Evolutionary conservation across 2,797 vertebrate species (phyloP).

Genomic region (Melanotaenia trifasciata): DNA sequence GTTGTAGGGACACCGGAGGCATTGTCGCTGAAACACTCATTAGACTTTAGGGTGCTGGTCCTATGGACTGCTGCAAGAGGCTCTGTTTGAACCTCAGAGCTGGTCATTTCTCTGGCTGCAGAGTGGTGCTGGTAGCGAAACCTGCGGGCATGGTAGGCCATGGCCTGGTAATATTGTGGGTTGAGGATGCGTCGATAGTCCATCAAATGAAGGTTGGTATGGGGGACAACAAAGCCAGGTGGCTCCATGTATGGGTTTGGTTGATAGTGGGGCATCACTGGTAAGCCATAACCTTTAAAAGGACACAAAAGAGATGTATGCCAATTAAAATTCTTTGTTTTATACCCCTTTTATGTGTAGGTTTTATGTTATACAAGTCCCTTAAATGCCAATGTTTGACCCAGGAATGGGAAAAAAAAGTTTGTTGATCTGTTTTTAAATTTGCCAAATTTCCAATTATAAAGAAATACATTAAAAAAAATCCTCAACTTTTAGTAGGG

Average conservation of each 20-base stretch:
- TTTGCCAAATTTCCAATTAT: too few species aligned
- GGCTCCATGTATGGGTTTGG: slow-evolving; percentile 77
- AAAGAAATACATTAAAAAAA: too few species aligned
- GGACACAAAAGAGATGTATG: not conserved
- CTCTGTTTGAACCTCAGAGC: slow-evolving; percentile 84
- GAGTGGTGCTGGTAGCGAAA: slow-evolving; percentile 79
- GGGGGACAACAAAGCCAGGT: slow-evolving; percentile 81
- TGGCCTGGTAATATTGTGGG: slow-evolving; percentile 79
- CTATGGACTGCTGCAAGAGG: slow-evolving; percentile 42
- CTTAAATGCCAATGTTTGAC: too few species aligned
- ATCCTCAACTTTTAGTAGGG: too few species aligned
- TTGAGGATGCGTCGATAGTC: slow-evolving; percentile 83
- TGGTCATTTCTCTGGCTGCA: slow-evolving; percentile 71
- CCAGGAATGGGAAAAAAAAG: too few species aligned
- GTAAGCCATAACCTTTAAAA: slow-evolving; percentile 76
- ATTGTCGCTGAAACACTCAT: not conserved
- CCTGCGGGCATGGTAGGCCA: slow-evolving; percentile 81
- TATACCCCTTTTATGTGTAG: not conserved
- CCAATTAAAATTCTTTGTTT: not conserved
- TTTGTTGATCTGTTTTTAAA: too few species aligned
- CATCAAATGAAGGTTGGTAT: slow-evolving; percentile 79
- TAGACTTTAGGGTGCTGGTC: slow-evolving; percentile 13
- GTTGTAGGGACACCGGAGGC: not conserved
- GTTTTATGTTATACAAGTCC: not conserved
- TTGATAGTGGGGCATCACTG: slow-evolving; percentile 76